Evolutionary conservation across 2,113 vertebrate species (phyloP), one percentile per base, ranked within the genome.

Genomic region (Sinocyclocheilus maitianheensis): DNA sequence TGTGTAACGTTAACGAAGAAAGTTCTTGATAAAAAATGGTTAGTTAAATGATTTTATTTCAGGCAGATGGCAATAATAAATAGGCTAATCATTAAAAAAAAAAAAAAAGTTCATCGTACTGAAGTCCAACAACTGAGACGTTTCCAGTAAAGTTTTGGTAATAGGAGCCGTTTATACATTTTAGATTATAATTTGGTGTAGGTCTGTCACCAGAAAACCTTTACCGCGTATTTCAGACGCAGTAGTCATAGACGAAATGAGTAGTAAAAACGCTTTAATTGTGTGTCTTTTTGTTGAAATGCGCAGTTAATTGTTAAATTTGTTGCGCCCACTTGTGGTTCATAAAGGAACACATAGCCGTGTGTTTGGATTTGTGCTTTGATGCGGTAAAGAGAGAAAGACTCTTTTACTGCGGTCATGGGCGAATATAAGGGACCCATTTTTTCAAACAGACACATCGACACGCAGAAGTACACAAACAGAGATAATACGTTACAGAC

Each of bases 371-470:
- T 62, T 65, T 43, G 34, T 46, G 37, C 79, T 81, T 81, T 65
- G 24, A 81, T 18, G 34, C 6, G 22, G 77, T 80, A 30, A 46
- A 30, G 2, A 75, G 53, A 84, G 69, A 71, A 6, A 18, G 6
- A 58, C 26, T 60, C 30, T 18, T 37, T 18, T 22, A 58, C 67
- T 60, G 40, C 8, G 79, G 62, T 51, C 16, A 10, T 0, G 16
- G 18, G 5, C 65, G 40, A 60, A 78, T 37, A 9, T 24, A 74
- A 53, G 7, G 48, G 51, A 58, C 55, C 30, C 14, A 22, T 48
- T 77, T 77, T 77, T 77, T 77, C 83, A 63, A 40, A 30, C 58
- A 85, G 12, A 26, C 10, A 85, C 30, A 80, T 71, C 26, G 16
- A 69, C 84, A 85, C 11, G 18, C 9, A 20, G 13, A 67, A 43